Conservation (phyloP, 2,113 vertebrate genomes). For the Alectura lathami region DNA sequence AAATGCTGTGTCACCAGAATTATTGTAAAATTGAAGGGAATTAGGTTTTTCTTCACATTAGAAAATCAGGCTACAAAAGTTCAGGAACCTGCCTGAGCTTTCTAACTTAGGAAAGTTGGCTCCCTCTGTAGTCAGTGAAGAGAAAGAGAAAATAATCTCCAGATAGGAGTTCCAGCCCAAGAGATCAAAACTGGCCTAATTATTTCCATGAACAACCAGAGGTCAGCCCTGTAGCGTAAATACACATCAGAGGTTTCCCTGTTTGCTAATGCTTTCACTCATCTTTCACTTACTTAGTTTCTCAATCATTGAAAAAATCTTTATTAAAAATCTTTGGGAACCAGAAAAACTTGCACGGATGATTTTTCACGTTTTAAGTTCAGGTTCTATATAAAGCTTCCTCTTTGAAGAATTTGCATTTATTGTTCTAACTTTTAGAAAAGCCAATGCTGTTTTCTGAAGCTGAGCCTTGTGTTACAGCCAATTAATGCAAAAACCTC, state of each 20-base stretch:
- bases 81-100: not conserved
- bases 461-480: not conserved
- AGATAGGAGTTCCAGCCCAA: not conserved
- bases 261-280: not conserved
- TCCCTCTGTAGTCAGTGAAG: slow-evolving; percentile 57
- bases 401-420: not conserved
- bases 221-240: not conserved
- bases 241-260: not conserved
- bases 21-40: not conserved
- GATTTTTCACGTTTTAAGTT: not conserved
- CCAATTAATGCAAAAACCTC: not conserved
- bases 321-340: not conserved
- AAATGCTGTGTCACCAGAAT: not conserved
- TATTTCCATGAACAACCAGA: not conserved
- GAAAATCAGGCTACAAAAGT: not conserved
- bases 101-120: slow-evolving; percentile 29
- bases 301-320: not conserved
- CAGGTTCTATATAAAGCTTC: not conserved
- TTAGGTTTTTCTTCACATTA: not conserved
- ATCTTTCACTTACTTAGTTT: not conserved
- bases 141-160: not conserved
- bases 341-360: not conserved
- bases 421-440: not conserved
- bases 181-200: not conserved
- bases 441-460: not conserved